Base-by-base conservation (phyloP, 2,113 vertebrate species). In the Aldabrachelys gigantea region DNA sequence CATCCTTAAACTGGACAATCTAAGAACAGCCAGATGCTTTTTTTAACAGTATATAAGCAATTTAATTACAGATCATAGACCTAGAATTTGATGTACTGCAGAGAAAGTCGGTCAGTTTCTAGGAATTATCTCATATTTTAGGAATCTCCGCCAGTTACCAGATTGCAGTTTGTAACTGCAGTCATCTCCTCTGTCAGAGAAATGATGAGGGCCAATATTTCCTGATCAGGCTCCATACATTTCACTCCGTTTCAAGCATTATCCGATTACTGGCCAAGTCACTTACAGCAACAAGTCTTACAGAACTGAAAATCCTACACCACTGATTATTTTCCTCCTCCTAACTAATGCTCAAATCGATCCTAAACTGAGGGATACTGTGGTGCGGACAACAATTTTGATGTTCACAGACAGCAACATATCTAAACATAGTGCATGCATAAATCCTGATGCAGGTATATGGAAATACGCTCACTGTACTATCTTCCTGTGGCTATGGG, bases 61-160 rank as follows among this genome's bases (percentile, higher is more conserved):
- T 96, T 97, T 97, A 97, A 97, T 97, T 97, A 94, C 95, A 96
- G 93, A 72, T 93, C 49, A 1, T 2, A 95, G 96, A 78, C 97
- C 97, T 93, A 95, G 93, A 96, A 96, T 97, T 95, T 93, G 91
- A 96, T 94, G 96, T 89, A 90, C 94, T 95, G 94, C 93, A 96
- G 82, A 89, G 89, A 91, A 87, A 92, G 92, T 6, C 5, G 92
- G 96, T 96, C 91, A 80, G 91, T 82, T 97, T 87, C 79, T 89
- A 91, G 84, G 95, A 85, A 98, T 97, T 97, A 97, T 83, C 93
- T 98, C 97, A 97, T 95, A 94, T 97, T 97, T 97, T 80, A 96
- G 95, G 97, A 89, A 97, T 98, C 94, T 89, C 92, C 84, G 65
- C 89, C 91, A 90, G 91, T 96, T 11, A 94, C 96, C 96, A 96